Percentiles rank a stretch among this genome's conserved stretches.
phyloP scores from a whole-genome alignment of 2,113 vertebrate genomes.

The Marmota flaviventris region DNA sequence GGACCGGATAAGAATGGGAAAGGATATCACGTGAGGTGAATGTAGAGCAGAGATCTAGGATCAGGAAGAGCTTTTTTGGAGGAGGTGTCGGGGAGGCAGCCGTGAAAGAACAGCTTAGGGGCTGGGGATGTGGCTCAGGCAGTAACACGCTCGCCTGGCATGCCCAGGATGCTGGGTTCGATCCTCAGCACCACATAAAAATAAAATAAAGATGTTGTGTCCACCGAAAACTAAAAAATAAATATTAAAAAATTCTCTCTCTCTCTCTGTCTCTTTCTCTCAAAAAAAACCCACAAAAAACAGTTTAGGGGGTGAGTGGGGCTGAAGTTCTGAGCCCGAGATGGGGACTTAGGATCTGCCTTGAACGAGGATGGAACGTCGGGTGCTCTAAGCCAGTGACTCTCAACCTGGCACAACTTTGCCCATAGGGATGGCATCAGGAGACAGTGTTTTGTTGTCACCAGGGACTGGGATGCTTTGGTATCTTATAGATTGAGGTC shows the following conservation, averaged over 20 bases:
- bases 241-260: no score
- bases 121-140: no score
- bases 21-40: not conserved
- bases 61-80: no score
- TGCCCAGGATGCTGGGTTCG: no score
- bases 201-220: no score
- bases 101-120: not conserved
- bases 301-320: no score
- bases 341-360: not conserved
- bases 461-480: not conserved
- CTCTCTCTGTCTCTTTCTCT: no score
- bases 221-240: no score
- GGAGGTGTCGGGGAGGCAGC: not conserved
- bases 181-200: no score
- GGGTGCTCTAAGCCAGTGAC: not conserved
- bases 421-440: not conserved
- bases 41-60: not conserved
- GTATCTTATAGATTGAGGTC: not conserved
- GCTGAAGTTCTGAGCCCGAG: not conserved
- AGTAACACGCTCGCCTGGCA: no score
- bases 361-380: not conserved
- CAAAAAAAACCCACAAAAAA: not conserved
- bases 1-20: not conserved
- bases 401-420: not conserved
- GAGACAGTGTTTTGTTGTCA: not conserved